Evolutionary conservation across 2,888 invertebrate species (phyloP).

Genomic region (Cryptophagus acutangulus): DNA sequence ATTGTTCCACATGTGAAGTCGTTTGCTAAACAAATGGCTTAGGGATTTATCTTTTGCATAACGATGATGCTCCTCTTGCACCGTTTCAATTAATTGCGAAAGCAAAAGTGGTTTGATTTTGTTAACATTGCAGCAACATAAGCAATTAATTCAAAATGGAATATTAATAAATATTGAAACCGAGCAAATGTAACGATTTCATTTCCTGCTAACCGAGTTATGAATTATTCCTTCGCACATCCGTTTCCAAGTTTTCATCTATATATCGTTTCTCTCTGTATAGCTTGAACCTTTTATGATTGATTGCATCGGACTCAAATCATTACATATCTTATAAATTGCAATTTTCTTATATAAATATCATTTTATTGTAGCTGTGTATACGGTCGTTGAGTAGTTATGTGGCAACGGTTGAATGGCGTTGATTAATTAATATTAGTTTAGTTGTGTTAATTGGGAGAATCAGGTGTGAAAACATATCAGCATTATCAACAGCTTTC

Average conservation of each 20-base stretch:
- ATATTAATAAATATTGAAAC: conserved; percentile 23
- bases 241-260: conserved; percentile 29
- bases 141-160: conserved; percentile 12
- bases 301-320: conserved; percentile 27
- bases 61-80: too few species aligned
- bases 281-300: too few species aligned
- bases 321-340: conserved; percentile 29
- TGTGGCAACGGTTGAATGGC: too few species aligned
- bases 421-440: too few species aligned
- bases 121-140: conserved; percentile 7
- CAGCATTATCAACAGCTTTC: conserved; percentile 27
- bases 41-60: neutral
- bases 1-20: conserved; percentile 5
- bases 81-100: neutral
- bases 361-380: too few species aligned
- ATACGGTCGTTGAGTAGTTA: too few species aligned
- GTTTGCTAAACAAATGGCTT: conserved; percentile 1
- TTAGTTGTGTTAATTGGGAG: too few species aligned
- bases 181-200: conserved; percentile 24
- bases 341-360: conserved; percentile 25
- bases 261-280: conserved; percentile 22
- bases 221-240: conserved; percentile 32
- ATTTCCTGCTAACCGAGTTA: conserved; percentile 27
- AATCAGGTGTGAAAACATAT: conserved; percentile 26
- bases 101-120: neutral